Base-by-base conservation (phyloP, 2,113 vertebrate genomes). In the Heterotis niloticus region DNA sequence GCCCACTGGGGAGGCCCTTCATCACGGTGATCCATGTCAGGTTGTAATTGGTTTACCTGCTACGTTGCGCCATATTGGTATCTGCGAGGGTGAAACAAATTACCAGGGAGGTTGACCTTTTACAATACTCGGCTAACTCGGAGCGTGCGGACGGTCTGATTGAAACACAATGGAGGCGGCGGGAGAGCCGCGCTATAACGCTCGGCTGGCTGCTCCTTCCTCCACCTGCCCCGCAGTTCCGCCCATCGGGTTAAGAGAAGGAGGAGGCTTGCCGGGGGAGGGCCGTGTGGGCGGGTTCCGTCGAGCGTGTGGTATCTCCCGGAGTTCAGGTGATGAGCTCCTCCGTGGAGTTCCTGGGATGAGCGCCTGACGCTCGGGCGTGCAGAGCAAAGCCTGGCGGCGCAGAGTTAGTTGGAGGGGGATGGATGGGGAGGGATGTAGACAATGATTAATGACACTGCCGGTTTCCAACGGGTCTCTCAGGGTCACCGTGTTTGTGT, bases 21-120 rank as follows among this genome's bases (percentile, higher is more conserved):
- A 56, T 82, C 86, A 86, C 79, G 84, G 86, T 4, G 23, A 87
- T 88, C 89, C 88, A 88, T 90, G 88, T 92, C 90, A 88, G 78
- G 89, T 86, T 88, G 91, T 89, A 90, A 90, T 91, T 92, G 85
- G 89, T 91, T 91, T 89, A 88, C 83, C 85, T 88, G 66, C 86
- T 84, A 4, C 82, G 78, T 88, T 83, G 85, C 85, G 75, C 87
- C 51, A 79, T 85, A 83, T 81, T 87, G 82, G 70, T 69, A 57
- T 80, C 62, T 85, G 80, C 85, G 84, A 86, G 87, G 82, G 75
- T 81, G 84, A 87, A 89, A 88, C 85, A 88, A 88, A 89, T 90
- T 88, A 89, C 83, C 79, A 44, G 70, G 78, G 79, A 75, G 83
- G 79, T 80, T 83, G 85, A 86, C 88, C 87, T 86, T 81, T 82